Conservation (phyloP, 1,140 invertebrate genomes). For the Drosophila pseudoananassae region DNA sequence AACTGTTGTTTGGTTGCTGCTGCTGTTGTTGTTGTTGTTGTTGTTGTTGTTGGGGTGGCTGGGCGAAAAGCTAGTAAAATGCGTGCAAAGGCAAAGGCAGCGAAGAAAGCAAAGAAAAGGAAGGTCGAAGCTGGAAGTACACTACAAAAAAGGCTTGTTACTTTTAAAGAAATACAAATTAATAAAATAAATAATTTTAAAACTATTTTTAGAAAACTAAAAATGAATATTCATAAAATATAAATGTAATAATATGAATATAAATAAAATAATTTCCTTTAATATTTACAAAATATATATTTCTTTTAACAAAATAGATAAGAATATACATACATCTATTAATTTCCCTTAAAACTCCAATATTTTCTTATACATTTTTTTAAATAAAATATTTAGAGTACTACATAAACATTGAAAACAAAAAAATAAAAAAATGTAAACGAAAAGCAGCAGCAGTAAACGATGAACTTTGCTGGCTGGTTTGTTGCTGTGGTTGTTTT, state of each 20-base stretch:
- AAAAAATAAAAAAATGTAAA: conserved; percentile 2
- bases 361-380: background rate
- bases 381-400: background rate
- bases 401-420: background rate
- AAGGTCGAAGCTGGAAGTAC: background rate
- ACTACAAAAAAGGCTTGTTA: background rate
- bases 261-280: no score
- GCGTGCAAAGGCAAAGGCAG: conserved; percentile 58
- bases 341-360: background rate
- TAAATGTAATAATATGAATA: no score
- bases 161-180: background rate
- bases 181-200: background rate
- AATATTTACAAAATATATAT: no score
- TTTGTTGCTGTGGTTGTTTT: conserved; percentile 46
- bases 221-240: background rate
- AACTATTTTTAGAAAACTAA: background rate
- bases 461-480: conserved; percentile 78
- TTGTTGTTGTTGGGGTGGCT: conserved; percentile 23
- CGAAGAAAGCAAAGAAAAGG: conserved; percentile 7
- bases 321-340: accelerated
- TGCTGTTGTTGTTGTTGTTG: conserved; percentile 27
- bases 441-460: conserved; percentile 59
- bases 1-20: conserved; percentile 66
- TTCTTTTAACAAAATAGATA: no score
- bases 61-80: conserved; percentile 61